phyloP scores from a whole-genome alignment of 2,797 vertebrate species.

The Sebastes kiyomatsui region DNA sequence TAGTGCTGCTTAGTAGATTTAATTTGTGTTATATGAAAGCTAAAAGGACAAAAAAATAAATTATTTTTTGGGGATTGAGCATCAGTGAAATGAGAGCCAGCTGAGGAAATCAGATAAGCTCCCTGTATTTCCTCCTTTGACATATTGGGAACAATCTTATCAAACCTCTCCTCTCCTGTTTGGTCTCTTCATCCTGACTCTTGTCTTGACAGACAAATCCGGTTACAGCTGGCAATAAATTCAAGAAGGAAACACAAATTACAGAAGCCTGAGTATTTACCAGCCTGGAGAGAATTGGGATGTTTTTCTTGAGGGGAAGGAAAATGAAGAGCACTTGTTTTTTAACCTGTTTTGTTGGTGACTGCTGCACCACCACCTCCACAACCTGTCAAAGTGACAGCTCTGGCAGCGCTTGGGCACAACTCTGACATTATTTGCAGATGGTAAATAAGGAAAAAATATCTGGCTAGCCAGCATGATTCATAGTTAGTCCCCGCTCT shows the following conservation, averaged over 20 bases:
- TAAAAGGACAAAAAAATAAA: slow-evolving; percentile 28
- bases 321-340: slow-evolving; percentile 56
- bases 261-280: slow-evolving; percentile 41
- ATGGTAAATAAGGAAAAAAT: slow-evolving; percentile 68
- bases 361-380: slow-evolving; percentile 61
- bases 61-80: slow-evolving; percentile 9
- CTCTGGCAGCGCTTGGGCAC: slow-evolving; percentile 56
- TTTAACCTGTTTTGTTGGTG: slow-evolving; percentile 65
- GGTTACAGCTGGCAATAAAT: slow-evolving; percentile 44
- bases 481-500: slow-evolving; percentile 67
- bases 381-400: slow-evolving; percentile 73
- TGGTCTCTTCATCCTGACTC: slow-evolving; percentile 49
- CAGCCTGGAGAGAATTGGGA: slow-evolving; percentile 34
- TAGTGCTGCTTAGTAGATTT: neutral
- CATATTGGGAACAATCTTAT: slow-evolving; percentile 57
- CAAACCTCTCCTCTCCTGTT: slow-evolving; percentile 39
- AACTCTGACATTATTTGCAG: slow-evolving; percentile 71
- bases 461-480: slow-evolving; percentile 58
- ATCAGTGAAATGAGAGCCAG: slow-evolving; percentile 33
- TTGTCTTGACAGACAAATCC: slow-evolving; percentile 44
- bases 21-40: slow-evolving; percentile 17
- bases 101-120: slow-evolving; percentile 53
- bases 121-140: slow-evolving; percentile 35
- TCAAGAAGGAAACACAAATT: slow-evolving; percentile 49
- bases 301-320: slow-evolving; percentile 38